These are phyloP conservation scores for Tylochromis polylepis DNA, from an alignment of 2,113 vertebrate species.

Conservation along the genomic window DNA sequence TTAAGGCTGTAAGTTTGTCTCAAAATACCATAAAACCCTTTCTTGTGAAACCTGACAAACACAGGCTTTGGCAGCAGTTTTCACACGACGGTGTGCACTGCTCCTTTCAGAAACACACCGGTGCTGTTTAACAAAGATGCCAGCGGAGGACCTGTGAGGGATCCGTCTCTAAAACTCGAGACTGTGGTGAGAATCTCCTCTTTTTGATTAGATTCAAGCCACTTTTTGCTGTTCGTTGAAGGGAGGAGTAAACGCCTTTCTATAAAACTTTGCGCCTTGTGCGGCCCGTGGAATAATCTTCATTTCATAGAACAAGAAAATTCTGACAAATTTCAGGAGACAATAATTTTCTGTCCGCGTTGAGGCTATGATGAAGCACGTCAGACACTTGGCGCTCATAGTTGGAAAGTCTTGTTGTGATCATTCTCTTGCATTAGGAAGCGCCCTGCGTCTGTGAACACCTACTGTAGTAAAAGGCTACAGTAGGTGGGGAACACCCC, in stretches of 20 bases:
- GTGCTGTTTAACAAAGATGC: not conserved
- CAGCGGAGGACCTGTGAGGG: not conserved
- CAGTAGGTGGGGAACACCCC: too few species aligned
- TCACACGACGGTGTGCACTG: too few species aligned
- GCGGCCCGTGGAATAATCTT: too few species aligned
- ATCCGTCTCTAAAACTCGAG: too few species aligned
- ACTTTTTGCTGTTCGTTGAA: accelerated
- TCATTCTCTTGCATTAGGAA: not conserved
- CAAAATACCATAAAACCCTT: not conserved
- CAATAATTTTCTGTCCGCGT: not conserved
- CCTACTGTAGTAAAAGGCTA: too few species aligned
- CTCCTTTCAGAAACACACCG: not conserved
- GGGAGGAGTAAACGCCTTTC: not conserved
- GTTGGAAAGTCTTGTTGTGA: not conserved
- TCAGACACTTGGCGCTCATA: not conserved
- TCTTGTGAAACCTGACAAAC: not conserved
- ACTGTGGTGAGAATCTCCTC: too few species aligned
- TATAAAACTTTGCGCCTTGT: not conserved
- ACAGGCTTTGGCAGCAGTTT: accelerated
- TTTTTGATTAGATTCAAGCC: not conserved
- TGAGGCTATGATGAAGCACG: not conserved
- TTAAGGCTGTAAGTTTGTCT: not conserved
- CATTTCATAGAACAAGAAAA: not conserved
- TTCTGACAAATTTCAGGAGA: not conserved
- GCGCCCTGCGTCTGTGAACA: too few species aligned